phyloP scores from a whole-genome alignment of 2,113 vertebrate species.

The Stegostoma tigrinum region DNA sequence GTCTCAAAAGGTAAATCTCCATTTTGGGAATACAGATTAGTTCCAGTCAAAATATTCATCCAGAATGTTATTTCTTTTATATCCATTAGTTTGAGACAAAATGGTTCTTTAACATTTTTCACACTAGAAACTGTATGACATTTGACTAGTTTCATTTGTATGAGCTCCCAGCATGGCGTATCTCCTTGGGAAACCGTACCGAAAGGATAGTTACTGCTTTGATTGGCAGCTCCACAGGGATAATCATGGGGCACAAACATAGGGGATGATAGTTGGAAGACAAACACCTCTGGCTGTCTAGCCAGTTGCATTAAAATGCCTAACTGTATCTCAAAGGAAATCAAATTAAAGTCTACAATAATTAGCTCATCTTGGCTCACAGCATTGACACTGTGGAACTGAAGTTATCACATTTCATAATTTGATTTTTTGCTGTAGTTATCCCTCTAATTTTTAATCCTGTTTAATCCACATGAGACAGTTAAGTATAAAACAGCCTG shows the following conservation, averaged over 20 bases:
- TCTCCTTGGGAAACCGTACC: background rate
- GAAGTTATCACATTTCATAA: background rate
- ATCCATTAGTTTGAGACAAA: background rate
- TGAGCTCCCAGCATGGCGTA: background rate
- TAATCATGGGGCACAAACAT: background rate
- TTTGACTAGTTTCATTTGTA: background rate
- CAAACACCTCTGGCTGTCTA: background rate
- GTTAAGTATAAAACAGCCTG: background rate
- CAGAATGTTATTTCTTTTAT: background rate
- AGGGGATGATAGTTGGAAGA: background rate
- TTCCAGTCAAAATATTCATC: background rate
- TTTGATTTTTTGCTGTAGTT: background rate
- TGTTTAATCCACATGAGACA: background rate
- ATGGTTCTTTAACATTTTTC: background rate
- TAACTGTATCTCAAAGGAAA: background rate
- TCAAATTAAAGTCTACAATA: background rate
- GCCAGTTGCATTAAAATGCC: background rate
- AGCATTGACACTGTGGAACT: background rate
- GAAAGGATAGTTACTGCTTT: background rate
- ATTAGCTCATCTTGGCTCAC: background rate
- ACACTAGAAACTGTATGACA: background rate
- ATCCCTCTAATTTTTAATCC: background rate
- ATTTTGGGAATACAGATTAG: background rate
- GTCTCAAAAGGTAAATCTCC: background rate
- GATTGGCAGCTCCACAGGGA: background rate